A percentile compares a stretch with the other conserved stretches of the same genome.
These are phyloP conservation scores for Pyrocoelia pectoralis DNA, from an alignment of 2,888 invertebrate species.

Conservation along the genomic window DNA sequence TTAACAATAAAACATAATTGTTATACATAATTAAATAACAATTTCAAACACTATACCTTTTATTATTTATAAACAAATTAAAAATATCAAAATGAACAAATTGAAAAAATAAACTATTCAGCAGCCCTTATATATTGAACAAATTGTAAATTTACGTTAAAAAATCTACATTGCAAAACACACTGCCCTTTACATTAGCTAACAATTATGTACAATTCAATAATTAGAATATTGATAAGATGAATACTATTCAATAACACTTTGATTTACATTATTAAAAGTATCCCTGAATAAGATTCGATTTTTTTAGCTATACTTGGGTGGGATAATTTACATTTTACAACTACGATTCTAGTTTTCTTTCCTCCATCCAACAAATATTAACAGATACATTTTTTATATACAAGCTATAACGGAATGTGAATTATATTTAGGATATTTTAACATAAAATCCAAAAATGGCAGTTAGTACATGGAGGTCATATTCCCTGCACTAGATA, in stretches of 20 bases:
- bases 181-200: slow-evolving; percentile 46
- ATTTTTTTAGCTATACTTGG: slow-evolving; percentile 16
- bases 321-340: slow-evolving; percentile 18
- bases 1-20: slow-evolving; percentile 53
- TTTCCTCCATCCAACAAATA: slow-evolving; percentile 18
- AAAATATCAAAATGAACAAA: slow-evolving; percentile 10
- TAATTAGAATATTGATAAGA: too few relatives aligned
- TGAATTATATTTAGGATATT: background rate
- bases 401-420: slow-evolving; percentile 6
- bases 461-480: background rate
- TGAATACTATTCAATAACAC: slow-evolving; percentile 12
- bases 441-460: background rate
- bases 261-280: background rate
- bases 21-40: slow-evolving; percentile 52
- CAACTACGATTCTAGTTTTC: slow-evolving; percentile 11
- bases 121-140: slow-evolving; percentile 39
- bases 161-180: slow-evolving; percentile 46
- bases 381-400: slow-evolving; percentile 10
- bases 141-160: slow-evolving; percentile 50
- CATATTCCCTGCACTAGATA: background rate
- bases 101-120: slow-evolving; percentile 18
- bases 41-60: slow-evolving; percentile 28
- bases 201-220: slow-evolving; percentile 46
- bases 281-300: slow-evolving; percentile 10
- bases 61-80: slow-evolving; percentile 13